Evolutionary conservation across 2,888 invertebrate genomes (phyloP), one percentile per base, ranked within the genome.

Genomic region (Chalcis sispes): DNA sequence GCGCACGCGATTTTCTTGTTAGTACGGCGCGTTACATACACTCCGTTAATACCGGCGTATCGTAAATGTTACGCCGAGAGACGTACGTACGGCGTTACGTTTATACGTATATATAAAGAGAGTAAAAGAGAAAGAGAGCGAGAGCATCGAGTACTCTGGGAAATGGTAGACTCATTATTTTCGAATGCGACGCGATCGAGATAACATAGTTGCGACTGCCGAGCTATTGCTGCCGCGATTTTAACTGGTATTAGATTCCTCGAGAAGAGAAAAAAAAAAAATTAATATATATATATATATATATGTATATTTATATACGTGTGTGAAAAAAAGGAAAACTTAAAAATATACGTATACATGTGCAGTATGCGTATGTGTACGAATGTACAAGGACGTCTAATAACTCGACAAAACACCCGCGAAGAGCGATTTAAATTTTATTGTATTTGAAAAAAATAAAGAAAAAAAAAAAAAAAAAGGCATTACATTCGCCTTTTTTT

Each of bases 1-100:
- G n/a, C 54, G 80, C 85, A 85, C 85, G 85, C 85, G 83, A 85
- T 84, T 83, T 82, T 83, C 85, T 84, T 84, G 84, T 85, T 84
- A 83, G n/a, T n/a, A n/a, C n/a, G 80, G 81, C 80, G 80, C 83
- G 80, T 84, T 84, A 83, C 82, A 83, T 84, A 83, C 82, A 83
- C 80, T 81, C 83, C 82, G 82, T 83, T 84, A 83, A 84, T 82
- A 82, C 79, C 82, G 80, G 81, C 81, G 80, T 82, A 82, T n/a
- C n/a, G n/a, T n/a, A n/a, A n/a, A 82, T 82, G 80, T 80, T 77
- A 80, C 65, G 78, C 76, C 79, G 71, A 64, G 64, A 13, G 32
- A 29, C 62, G 10, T 36, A 36, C 10, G 10, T 10, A 36, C 27
- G 36, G 18, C 56, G 18, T 20, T n/a, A 42, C 36, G 36, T 23